These are phyloP conservation scores for Campopleginae sp. DNA, from an alignment of 2,888 invertebrate species.

Conservation along the genomic window DNA sequence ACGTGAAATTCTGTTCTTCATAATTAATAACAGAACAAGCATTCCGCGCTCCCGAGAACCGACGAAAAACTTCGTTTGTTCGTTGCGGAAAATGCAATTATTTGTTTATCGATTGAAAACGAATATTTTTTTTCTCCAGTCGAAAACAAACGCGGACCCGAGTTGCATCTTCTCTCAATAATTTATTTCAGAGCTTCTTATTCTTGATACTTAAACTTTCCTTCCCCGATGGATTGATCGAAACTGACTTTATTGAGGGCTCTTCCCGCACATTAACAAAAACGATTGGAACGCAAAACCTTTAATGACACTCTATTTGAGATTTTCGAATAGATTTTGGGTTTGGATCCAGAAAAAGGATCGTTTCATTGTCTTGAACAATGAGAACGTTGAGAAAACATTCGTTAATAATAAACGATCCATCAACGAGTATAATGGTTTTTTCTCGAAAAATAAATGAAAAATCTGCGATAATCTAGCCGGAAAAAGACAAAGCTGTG, in stretches of 20 bases:
- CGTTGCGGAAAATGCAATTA: too few species aligned
- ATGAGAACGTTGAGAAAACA: not conserved
- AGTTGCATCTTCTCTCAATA: not conserved
- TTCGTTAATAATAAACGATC: not conserved
- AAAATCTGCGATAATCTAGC: constrained; percentile 77
- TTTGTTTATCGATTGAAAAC: too few species aligned
- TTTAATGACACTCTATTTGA: too few species aligned
- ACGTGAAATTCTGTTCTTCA: not conserved
- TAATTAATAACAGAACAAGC: not conserved
- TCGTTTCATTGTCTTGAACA: not conserved
- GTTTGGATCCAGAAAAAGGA: too few species aligned
- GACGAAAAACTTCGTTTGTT: too few species aligned
- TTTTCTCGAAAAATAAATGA: constrained; percentile 29
- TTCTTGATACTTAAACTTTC: not conserved
- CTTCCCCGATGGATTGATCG: not conserved
- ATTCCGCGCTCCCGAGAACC: not conserved
- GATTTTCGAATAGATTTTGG: too few species aligned
- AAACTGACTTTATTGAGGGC: not conserved
- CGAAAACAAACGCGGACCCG: not conserved
- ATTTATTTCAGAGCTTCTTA: not conserved
- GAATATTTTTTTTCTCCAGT: too few species aligned
- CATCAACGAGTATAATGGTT: not conserved
- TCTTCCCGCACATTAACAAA: too few species aligned
- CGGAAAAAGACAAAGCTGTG: constrained; percentile 76
- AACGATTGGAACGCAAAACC: too few species aligned